These are phyloP conservation scores for Sminthurides aquaticus DNA, from an alignment of 2,888 invertebrate genomes.

Conservation along the genomic window DNA sequence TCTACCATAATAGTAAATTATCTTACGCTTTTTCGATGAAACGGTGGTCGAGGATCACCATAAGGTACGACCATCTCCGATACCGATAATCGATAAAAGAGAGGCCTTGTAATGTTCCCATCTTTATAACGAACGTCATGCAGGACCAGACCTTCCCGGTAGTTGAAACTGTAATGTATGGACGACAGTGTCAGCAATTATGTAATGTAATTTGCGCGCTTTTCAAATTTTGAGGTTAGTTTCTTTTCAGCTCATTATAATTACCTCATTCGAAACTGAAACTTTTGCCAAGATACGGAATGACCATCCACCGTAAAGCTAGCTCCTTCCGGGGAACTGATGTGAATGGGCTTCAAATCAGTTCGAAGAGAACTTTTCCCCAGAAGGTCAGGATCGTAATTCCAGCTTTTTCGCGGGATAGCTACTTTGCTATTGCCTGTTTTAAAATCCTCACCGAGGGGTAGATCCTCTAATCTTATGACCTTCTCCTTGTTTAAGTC, in stretches of 20 bases:
- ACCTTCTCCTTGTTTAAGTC: constrained; percentile 32
- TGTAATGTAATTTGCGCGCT: too few species aligned
- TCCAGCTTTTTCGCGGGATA: constrained; percentile 25
- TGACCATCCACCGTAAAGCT: constrained; percentile 37
- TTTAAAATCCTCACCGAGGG: constrained; percentile 27
- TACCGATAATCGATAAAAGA: constrained; percentile 36
- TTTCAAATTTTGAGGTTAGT: too few species aligned
- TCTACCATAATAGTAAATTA: constrained; percentile 8
- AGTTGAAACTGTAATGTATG: constrained; percentile 29
- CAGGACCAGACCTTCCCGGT: constrained; percentile 37
- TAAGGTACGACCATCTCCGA: constrained; percentile 40
- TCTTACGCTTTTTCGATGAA: constrained; percentile 36
- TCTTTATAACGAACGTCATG: constrained; percentile 37
- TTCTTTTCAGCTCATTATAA: too few species aligned
- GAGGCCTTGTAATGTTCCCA: constrained; percentile 21
- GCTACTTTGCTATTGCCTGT: constrained; percentile 11
- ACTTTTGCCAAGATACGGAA: constrained; percentile 38
- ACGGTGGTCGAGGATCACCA: constrained; percentile 39
- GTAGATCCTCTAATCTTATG: constrained; percentile 33
- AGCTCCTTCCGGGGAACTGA: constrained; percentile 35
- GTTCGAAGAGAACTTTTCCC: constrained; percentile 13
- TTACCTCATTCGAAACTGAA: constrained; percentile 35
- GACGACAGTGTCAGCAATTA: too few species aligned
- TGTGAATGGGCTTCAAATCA: constrained; percentile 34
- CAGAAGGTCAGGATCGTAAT: constrained; percentile 32